These are phyloP conservation scores for Blastomussa wellsi DNA, from an alignment of 92 coral and sea anemone species.

Conservation along the genomic window DNA sequence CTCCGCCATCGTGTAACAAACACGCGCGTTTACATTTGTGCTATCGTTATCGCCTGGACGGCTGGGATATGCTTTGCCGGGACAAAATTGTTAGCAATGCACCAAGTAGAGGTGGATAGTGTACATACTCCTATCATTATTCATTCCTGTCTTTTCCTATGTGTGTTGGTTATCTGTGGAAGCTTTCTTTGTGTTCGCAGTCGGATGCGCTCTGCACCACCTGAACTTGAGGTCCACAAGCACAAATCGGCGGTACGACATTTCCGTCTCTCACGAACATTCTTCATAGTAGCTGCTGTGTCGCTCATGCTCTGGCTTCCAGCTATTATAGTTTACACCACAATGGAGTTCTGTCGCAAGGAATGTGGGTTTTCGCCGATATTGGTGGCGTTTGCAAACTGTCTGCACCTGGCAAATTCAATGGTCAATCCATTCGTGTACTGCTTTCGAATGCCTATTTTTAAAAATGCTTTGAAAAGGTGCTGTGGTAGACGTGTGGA, in stretches of 20 bases:
- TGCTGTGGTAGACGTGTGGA: neutral
- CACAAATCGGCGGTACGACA: neutral
- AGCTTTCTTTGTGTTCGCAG: neutral
- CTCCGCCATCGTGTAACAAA: slow-evolving; percentile 9
- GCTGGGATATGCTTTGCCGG: neutral
- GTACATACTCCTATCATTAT: neutral
- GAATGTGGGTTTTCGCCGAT: neutral
- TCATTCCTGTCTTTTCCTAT: neutral
- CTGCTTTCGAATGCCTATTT: slow-evolving; percentile 15
- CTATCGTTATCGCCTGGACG: neutral
- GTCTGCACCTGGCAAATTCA: slow-evolving; percentile 12
- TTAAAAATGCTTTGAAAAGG: neutral
- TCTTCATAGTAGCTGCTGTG: slow-evolving; percentile 5
- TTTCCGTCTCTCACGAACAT: neutral
- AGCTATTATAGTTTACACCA: neutral
- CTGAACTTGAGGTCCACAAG: neutral
- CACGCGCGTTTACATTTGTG: neutral
- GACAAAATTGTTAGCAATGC: neutral
- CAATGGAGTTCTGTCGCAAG: neutral
- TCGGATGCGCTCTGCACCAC: neutral
- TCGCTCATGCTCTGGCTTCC: slow-evolving; percentile 13
- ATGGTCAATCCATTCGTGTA: slow-evolving; percentile 8
- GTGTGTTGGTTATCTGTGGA: neutral
- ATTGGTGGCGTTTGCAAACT: neutral
- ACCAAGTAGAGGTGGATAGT: neutral